A percentile compares a stretch with the other conserved stretches of the same genome.
Conservation (phyloP, 2,888 invertebrate species). For the Adelognathus sp. region DNA sequence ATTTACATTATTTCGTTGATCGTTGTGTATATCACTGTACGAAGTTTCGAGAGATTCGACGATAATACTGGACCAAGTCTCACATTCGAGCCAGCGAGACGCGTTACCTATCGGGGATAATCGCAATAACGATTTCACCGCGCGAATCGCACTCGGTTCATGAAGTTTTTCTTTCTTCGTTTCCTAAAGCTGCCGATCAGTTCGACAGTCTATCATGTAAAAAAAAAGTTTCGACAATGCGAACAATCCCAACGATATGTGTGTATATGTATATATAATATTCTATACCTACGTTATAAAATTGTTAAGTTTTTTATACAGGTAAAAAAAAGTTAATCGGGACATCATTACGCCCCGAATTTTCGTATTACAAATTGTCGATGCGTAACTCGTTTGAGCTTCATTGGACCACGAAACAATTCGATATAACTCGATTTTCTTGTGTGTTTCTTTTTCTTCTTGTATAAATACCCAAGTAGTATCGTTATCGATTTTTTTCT, state of each 20-base stretch:
- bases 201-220: background rate
- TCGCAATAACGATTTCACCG: too few relatives aligned
- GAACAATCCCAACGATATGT: background rate
- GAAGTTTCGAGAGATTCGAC: conserved; percentile 27
- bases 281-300: conserved; percentile 31
- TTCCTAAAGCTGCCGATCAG: background rate
- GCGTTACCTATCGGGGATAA: too few relatives aligned
- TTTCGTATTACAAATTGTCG: background rate
- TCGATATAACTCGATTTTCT: background rate
- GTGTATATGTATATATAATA: background rate
- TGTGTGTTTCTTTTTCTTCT: background rate
- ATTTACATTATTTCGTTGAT: conserved; percentile 43
- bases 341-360: background rate
- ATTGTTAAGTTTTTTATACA: conserved; percentile 26
- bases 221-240: background rate
- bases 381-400: background rate
- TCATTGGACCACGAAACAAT: background rate
- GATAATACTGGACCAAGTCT: conserved; percentile 30
- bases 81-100: background rate
- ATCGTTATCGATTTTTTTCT: background rate
- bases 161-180: background rate
- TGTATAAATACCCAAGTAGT: background rate
- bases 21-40: background rate
- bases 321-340: conserved; percentile 21
- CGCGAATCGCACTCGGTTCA: too few relatives aligned